Evolutionary conservation across 2,888 invertebrate genomes (phyloP).

Genomic region (Habrosyne pyritoides): DNA sequence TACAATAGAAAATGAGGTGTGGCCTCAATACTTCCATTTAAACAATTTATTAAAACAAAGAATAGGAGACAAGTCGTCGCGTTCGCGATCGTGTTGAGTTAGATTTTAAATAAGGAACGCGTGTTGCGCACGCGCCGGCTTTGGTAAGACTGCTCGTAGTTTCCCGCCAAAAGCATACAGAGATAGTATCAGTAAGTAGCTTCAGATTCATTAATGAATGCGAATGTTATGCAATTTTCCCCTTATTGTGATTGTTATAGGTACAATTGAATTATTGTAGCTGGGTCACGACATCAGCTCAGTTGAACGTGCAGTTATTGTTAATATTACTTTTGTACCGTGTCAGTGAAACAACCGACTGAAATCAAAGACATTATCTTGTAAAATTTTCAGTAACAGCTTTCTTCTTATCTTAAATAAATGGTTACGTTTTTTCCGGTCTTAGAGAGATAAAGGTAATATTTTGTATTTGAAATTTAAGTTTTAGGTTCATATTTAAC

Average conservation of each 20-base stretch:
- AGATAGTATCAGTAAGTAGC: slow-evolving; percentile 58
- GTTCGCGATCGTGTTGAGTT: slow-evolving; percentile 74
- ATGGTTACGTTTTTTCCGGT: too few species aligned
- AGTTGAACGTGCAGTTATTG: background rate
- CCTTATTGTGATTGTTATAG: slow-evolving; percentile 49
- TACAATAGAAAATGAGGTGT: slow-evolving; percentile 74
- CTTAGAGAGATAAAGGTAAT: too few species aligned
- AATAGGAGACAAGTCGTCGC: slow-evolving; percentile 75
- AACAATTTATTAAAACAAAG: slow-evolving; percentile 64
- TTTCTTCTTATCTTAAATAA: too few species aligned
- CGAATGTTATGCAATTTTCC: slow-evolving; percentile 63
- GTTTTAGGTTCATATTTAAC: too few species aligned
- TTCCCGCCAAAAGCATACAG: slow-evolving; percentile 76
- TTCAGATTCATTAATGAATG: slow-evolving; percentile 68
- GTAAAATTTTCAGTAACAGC: too few species aligned
- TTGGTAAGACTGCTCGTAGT: slow-evolving; percentile 67
- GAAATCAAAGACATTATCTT: too few species aligned
- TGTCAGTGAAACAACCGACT: background rate
- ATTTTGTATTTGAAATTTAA: too few species aligned
- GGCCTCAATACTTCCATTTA: slow-evolving; percentile 79
- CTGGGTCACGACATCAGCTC: slow-evolving; percentile 41
- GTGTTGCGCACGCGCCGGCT: slow-evolving; percentile 78
- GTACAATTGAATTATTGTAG: slow-evolving; percentile 44
- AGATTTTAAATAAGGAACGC: slow-evolving; percentile 63
- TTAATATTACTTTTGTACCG: background rate